Percentiles rank a stretch among this genome's conserved stretches.
phyloP scores from a whole-genome alignment of 2,797 vertebrate species.

The Erethizon dorsatum region DNA sequence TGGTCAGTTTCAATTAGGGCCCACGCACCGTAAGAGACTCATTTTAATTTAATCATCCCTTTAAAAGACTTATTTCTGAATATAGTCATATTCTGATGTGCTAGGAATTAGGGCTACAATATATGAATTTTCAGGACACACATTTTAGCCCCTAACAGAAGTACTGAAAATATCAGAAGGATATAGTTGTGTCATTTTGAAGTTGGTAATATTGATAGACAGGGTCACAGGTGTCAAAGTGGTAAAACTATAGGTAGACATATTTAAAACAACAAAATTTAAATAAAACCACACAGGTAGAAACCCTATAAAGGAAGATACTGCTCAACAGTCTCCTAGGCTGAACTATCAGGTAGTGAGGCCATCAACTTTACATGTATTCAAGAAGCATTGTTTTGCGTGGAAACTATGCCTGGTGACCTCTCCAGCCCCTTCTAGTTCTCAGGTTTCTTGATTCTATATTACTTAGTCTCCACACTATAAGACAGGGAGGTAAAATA shows the following conservation, averaged over 20 bases:
- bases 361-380: neutral
- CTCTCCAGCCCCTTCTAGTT: neutral
- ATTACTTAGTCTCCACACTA: neutral
- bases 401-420: neutral
- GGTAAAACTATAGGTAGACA: neutral
- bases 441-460: neutral
- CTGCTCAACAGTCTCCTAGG: neutral
- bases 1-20: neutral
- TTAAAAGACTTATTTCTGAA: neutral
- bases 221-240: neutral
- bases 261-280: slow-evolving; percentile 46
- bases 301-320: neutral
- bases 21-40: neutral
- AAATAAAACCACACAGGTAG: slow-evolving; percentile 32
- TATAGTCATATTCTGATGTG: neutral
- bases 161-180: neutral
- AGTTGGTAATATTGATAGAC: neutral
- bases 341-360: neutral
- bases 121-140: neutral
- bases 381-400: neutral
- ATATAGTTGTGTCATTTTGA: neutral
- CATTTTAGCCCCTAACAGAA: neutral
- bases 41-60: neutral
- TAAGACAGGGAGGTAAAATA: neutral
- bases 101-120: neutral